Base-by-base conservation (phyloP, 2,797 vertebrate genomes). In the Sternarchorhynchus goeldii region DNA sequence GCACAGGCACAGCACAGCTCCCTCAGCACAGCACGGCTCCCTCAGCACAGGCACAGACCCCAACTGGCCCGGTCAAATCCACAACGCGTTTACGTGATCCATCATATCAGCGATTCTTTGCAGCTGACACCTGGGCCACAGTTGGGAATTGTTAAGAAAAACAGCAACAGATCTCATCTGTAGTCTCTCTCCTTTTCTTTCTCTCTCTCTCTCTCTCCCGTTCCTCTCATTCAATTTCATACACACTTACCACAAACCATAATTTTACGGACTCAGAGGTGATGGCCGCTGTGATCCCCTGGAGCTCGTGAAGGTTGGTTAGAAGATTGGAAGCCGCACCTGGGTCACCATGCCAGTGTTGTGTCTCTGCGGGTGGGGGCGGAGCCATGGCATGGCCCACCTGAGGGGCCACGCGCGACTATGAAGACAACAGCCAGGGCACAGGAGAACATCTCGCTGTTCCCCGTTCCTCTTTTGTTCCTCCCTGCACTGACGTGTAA, bases 291-390 rank as follows among this genome's bases (percentile, higher is more conserved):
- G 66, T 56, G 39, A 25, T 58, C 17, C 50, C 16, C 41, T 8
- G 34, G 55, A 32, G 62, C 79, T 70, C 76, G 59, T 86, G 81
- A 88, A 88, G 87, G 88, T 87, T 55, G 81, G 82, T 86, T 85
- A 89, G 90, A 84, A 87, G 83, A 75, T 82, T 84, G 34, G 20
- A 62, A 74, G 83, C 82, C 85, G 80, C 90, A 91, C 88, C 89
- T 89, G 87, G 78, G 75, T 78, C 82, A 83, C 73, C 5, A 18
- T 16, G 16, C 16, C 64, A 14, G n/a, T 25, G 14, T 62, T 16
- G 14, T 5, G 17, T 34, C 34, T n/a, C 41, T 34, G 41, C 63
- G 58, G 69, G 72, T 25, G 60, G 45, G 56, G 72, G 16, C 14
- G 65, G 65, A 36, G 14, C 36, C 56, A 36, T 31, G 39, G 64